Evolutionary conservation across 1,140 invertebrate species (phyloP), one percentile per base, ranked within the genome.

Genomic region (Akabosia matsudoensis): DNA sequence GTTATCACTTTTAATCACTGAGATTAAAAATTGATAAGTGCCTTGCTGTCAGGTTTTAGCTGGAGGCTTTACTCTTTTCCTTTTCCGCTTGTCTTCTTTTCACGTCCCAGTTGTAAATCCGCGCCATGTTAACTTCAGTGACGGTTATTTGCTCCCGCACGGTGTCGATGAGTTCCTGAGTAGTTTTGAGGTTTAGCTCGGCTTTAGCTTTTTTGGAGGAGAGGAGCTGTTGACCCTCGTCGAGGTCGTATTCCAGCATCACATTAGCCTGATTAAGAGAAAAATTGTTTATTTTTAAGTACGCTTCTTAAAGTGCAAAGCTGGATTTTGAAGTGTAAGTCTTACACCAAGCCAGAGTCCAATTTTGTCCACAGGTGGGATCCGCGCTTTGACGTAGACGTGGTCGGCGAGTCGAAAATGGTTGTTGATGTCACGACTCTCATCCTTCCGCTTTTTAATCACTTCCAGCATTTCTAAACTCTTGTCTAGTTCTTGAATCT

Each of bases 111-210:
- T 98, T 98, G 83, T 93, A 97, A 28, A 97, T 93, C 83, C 96
- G 87, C 45, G 96, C 96, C 93, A 98, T 97, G 84, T 97, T 98
- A 2, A 99, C 97, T 91, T 99, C 97, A 67, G 95, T 96, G 13
- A 96, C 99, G 7, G 97, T 99, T 83, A 96, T 93, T 86, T 99
- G 97, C 89, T 99, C 97, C 2, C 80, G 70, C 34, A 81, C 72
- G 16, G 30, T 70, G 45, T 81, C 80, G 75, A 80, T 81, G 2
- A 82, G 16, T 18, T 74, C 64, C 24, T 75, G 78, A 16, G 77
- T 80, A 33, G 61, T 26, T 31, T 73, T 76, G 33, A 97, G 87
- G 86, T 93, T 95, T 84, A 90, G 92, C 80, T 91, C 92, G 0
- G 97, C 96, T 61, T 92, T 91, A 75, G 90, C 89, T 83, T 96